Evolutionary conservation across 2,797 vertebrate genomes (phyloP).

Genomic region (Ambastaia sidthimunki): DNA sequence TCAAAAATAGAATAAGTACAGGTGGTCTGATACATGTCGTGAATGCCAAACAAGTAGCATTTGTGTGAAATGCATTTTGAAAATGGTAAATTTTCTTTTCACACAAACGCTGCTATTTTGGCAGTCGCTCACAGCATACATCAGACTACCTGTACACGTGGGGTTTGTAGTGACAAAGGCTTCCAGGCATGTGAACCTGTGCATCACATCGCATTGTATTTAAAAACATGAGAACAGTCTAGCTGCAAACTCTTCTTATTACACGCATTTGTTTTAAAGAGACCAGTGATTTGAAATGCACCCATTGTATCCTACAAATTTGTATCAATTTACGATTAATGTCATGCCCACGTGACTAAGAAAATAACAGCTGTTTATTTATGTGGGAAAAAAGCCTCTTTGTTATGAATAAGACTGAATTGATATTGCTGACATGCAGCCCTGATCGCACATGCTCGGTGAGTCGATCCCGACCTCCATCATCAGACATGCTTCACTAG

Average conservation of each 20-base stretch:
- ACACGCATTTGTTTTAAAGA: slow-evolving; percentile 23
- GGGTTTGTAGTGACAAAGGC: not conserved
- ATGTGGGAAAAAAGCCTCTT: slow-evolving; percentile 28
- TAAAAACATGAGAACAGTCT: slow-evolving; percentile 4
- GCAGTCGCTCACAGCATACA: not conserved
- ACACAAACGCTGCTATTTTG: not conserved
- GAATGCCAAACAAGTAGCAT: slow-evolving; percentile 2
- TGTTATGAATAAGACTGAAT: slow-evolving; percentile 28
- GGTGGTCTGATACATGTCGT: not conserved
- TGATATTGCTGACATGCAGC: slow-evolving; percentile 17
- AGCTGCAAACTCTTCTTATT: not conserved
- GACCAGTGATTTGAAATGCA: slow-evolving; percentile 5
- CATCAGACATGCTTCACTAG: slow-evolving; percentile 37
- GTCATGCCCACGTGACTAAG: slow-evolving; percentile 12
- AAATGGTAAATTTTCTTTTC: not conserved
- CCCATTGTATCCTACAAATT: slow-evolving; percentile 13
- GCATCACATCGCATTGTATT: not conserved
- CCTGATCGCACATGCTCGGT: slow-evolving; percentile 5
- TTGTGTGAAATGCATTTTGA: slow-evolving; percentile 13
- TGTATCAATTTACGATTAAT: slow-evolving; percentile 30
- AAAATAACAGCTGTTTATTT: slow-evolving; percentile 36
- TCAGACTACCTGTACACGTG: not conserved
- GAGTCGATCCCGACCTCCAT: not conserved
- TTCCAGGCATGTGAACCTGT: not conserved
- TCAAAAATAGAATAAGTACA: not conserved